These are phyloP conservation scores for Sphecodes monilicornis DNA, from an alignment of 2,888 invertebrate species.

Conservation along the genomic window DNA sequence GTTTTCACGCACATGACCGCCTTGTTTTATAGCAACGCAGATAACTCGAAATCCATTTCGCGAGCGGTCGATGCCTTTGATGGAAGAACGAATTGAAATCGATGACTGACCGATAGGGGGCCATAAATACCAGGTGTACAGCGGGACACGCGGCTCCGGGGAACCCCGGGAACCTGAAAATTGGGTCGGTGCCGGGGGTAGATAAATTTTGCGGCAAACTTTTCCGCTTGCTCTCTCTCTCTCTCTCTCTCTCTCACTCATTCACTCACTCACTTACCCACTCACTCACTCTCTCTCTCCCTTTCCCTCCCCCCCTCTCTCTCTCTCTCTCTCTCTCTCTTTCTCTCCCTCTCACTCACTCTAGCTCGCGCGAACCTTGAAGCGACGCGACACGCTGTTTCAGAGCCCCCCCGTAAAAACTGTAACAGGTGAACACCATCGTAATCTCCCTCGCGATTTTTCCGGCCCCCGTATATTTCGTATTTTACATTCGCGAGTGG, in stretches of 20 bases:
- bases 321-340: background rate
- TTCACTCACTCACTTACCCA: too few species aligned
- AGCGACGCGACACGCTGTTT: background rate
- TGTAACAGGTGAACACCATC: slow-evolving; percentile 33
- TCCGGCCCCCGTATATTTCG: slow-evolving; percentile 8
- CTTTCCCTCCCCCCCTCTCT: background rate
- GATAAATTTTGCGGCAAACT: slow-evolving; percentile 22
- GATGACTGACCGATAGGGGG: slow-evolving; percentile 53
- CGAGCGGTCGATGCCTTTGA: slow-evolving; percentile 47
- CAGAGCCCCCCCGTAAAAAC: background rate
- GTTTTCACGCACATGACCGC: slow-evolving; percentile 65
- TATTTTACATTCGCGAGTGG: slow-evolving; percentile 14
- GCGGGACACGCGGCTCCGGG: slow-evolving; percentile 1
- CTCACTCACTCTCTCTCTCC: too few species aligned
- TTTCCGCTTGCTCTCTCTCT: background rate
- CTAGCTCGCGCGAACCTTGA: background rate
- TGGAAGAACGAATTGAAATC: slow-evolving; percentile 66
- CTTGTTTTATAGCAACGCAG: slow-evolving; percentile 58
- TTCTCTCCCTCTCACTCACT: background rate
- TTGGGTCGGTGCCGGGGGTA: slow-evolving; percentile 21
- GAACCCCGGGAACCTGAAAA: background rate
- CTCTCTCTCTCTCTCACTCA: background rate
- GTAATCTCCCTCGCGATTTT: slow-evolving; percentile 10
- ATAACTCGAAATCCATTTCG: slow-evolving; percentile 72
- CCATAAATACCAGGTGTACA: slow-evolving; percentile 40